A percentile compares a stretch with the other conserved stretches of the same genome.
These are phyloP conservation scores for Hanleya hanleyi DNA, from an alignment of 2,888 invertebrate species.

Conservation along the genomic window DNA sequence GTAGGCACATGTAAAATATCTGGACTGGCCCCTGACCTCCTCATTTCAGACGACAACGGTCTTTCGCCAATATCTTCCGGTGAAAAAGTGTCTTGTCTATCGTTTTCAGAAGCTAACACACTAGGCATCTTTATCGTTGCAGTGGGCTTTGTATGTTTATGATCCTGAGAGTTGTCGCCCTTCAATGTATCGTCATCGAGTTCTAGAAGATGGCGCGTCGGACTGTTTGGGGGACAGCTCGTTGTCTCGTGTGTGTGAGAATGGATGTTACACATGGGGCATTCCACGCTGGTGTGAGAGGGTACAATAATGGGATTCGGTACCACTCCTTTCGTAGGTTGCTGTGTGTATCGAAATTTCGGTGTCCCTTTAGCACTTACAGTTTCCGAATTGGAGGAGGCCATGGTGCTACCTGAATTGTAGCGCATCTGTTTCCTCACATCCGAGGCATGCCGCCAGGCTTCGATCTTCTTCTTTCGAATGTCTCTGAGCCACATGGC, in stretches of 20 bases:
- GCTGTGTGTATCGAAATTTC: constrained; percentile 38
- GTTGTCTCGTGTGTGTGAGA: constrained; percentile 28
- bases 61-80: too few species aligned
- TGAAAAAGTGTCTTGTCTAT: too few species aligned
- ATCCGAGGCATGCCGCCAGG: background rate
- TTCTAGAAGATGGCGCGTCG: constrained; percentile 25
- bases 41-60: too few species aligned
- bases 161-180: too few species aligned
- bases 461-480: constrained; percentile 17
- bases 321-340: constrained; percentile 20
- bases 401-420: constrained; percentile 17
- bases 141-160: too few species aligned
- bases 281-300: constrained; percentile 42
- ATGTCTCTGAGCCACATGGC: constrained; percentile 38
- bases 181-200: background rate
- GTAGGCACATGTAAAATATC: too few species aligned
- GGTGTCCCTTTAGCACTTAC: constrained; percentile 23
- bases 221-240: constrained; percentile 42
- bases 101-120: too few species aligned
- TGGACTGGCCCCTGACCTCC: too few species aligned
- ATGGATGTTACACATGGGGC: constrained; percentile 44
- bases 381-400: constrained; percentile 26
- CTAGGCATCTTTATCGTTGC: too few species aligned
- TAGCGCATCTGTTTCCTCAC: background rate
- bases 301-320: constrained; percentile 42